Evolutionary conservation across 37 sponge, comb jelly and placozoan genomes (phyloP).

Genomic region (Petrosia ficiformis): DNA sequence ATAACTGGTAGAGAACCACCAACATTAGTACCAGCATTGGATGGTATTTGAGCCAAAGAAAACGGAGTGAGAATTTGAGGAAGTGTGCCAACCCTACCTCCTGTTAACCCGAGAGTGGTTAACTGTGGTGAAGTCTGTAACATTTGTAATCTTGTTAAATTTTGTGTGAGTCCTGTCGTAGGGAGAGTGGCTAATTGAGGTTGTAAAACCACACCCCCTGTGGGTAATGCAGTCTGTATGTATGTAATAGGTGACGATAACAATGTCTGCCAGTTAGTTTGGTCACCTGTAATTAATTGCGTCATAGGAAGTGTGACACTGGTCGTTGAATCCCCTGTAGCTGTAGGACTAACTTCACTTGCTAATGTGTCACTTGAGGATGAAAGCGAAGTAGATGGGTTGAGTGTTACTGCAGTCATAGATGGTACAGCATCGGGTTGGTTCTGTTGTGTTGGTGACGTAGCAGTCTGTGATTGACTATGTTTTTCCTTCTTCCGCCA

Average conservation of each 20-base stretch:
- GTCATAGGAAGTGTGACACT: neutral
- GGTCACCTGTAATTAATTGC: neutral
- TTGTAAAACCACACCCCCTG: slow-evolving; percentile 19
- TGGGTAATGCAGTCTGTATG: slow-evolving; percentile 20
- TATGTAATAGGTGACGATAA: slow-evolving; percentile 27
- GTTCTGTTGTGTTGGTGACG: neutral
- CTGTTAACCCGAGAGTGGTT: neutral
- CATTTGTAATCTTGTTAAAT: neutral
- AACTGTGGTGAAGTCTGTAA: neutral
- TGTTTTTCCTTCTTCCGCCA: slow-evolving; percentile 84
- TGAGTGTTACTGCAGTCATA: neutral
- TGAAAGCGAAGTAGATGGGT: neutral
- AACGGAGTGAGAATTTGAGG: neutral
- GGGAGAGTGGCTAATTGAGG: neutral
- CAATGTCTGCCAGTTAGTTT: neutral
- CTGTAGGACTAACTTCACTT: neutral
- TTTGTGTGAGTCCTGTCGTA: neutral
- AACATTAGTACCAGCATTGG: neutral
- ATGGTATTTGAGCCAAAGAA: neutral
- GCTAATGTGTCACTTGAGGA: neutral
- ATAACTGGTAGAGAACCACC: neutral
- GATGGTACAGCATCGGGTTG: neutral
- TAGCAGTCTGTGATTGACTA: neutral
- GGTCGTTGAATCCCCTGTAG: neutral
- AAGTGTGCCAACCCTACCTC: no score